A percentile compares a stretch with the other conserved stretches of the same genome.
Evolutionary conservation across 2,888 invertebrate genomes (phyloP).

Genomic region (Mimachlamys varia): DNA sequence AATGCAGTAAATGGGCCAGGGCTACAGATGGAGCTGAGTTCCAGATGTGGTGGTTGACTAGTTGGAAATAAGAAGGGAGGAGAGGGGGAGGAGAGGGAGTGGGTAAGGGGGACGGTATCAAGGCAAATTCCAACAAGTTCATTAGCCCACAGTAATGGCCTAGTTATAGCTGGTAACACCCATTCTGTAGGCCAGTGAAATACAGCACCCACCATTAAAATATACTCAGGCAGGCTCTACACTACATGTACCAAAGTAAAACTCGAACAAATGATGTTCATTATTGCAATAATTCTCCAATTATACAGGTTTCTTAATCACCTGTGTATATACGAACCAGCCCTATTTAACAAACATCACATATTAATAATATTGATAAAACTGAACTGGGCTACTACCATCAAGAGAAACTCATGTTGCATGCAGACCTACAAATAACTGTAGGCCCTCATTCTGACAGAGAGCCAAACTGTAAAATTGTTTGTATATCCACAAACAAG

Average conservation of each 20-base stretch:
- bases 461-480: neutral
- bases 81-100: neutral
- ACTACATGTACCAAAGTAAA: neutral
- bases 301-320: too few species aligned
- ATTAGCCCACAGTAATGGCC: neutral
- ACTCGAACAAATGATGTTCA: neutral
- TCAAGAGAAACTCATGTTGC: too few species aligned
- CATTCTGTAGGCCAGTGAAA: neutral
- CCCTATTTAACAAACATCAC: neutral
- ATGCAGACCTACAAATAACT: too few species aligned
- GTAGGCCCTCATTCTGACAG: neutral
- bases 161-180: conserved; percentile 23
- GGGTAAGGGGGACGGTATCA: neutral
- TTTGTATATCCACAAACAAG: neutral
- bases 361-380: too few species aligned
- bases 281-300: neutral
- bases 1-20: neutral
- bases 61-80: neutral
- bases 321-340: neutral
- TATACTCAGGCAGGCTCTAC: neutral
- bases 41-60: conserved; percentile 1
- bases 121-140: conserved; percentile 11
- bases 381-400: too few species aligned
- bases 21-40: neutral
- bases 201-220: neutral